A percentile compares a stretch with the other conserved stretches of the same genome.
Evolutionary conservation across 2,113 vertebrate genomes (phyloP).

Genomic region (Arizona elegans): DNA sequence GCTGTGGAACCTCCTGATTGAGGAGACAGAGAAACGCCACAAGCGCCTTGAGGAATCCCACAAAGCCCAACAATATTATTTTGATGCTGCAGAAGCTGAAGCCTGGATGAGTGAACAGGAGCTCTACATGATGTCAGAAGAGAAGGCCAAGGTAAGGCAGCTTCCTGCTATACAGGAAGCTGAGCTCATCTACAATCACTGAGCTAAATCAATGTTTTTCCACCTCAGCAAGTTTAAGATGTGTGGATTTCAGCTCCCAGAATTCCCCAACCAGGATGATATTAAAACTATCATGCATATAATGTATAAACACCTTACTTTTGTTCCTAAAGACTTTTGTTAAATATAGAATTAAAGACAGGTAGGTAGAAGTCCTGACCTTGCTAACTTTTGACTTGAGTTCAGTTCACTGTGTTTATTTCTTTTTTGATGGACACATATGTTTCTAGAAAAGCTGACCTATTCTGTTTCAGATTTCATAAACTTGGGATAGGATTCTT

Average conservation of each 20-base stretch:
- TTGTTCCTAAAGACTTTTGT: background rate
- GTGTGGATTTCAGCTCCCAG: background rate
- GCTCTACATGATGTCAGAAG: slow-evolving; percentile 99
- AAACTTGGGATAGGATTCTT: background rate
- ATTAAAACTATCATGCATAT: background rate
- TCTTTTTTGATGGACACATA: background rate
- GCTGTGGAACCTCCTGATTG: slow-evolving; percentile 83
- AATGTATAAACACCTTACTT: background rate
- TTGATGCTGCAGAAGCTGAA: slow-evolving; percentile 91
- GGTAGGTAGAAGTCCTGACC: background rate
- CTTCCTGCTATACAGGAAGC: background rate
- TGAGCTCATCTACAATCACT: no score
- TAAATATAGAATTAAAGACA: background rate
- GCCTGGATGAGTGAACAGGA: slow-evolving; percentile 99
- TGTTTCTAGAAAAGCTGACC: background rate
- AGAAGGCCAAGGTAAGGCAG: slow-evolving; percentile 90
- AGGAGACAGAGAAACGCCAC: slow-evolving; percentile 85
- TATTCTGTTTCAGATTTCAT: background rate
- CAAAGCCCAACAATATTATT: slow-evolving; percentile 95
- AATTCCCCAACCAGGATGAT: background rate
- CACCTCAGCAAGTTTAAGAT: background rate
- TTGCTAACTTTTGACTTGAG: background rate
- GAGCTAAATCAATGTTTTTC: background rate
- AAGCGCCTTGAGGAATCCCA: slow-evolving; percentile 87
- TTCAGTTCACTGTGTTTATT: background rate